Evolutionary conservation across 2,797 vertebrate genomes (phyloP).

Genomic region (Anas acuta): DNA sequence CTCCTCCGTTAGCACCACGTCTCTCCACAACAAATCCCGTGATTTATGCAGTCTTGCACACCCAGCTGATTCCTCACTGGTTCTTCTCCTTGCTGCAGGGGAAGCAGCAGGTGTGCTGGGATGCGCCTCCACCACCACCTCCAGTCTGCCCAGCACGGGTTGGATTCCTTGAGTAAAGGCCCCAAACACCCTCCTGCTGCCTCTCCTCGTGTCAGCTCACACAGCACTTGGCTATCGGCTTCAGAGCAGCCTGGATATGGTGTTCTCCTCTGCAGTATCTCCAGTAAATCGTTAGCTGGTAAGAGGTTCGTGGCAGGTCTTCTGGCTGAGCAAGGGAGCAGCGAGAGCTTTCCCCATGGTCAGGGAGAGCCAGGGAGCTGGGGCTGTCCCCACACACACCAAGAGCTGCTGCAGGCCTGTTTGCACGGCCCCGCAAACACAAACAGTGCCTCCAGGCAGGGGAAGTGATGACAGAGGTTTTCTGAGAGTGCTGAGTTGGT

Average conservation of each 20-base stretch:
- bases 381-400: background rate
- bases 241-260: background rate
- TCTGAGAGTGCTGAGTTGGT: background rate
- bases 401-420: background rate
- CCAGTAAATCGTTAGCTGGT: background rate
- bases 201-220: background rate
- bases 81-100: background rate
- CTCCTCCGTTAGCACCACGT: background rate
- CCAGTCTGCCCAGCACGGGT: background rate
- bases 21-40: background rate
- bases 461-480: background rate
- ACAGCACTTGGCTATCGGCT: background rate
- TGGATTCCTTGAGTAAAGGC: background rate
- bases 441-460: background rate
- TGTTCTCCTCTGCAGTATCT: background rate
- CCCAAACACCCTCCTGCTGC: background rate
- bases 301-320: background rate
- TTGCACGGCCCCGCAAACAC: background rate
- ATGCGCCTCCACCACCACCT: background rate
- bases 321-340: background rate
- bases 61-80: background rate
- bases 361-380: rapidly evolving
- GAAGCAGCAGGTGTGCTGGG: background rate
- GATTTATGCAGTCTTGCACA: background rate
- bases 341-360: rapidly evolving